These are phyloP conservation scores for Nasonia vitripennis DNA, from an alignment of 1,140 invertebrate species.

Conservation along the genomic window DNA sequence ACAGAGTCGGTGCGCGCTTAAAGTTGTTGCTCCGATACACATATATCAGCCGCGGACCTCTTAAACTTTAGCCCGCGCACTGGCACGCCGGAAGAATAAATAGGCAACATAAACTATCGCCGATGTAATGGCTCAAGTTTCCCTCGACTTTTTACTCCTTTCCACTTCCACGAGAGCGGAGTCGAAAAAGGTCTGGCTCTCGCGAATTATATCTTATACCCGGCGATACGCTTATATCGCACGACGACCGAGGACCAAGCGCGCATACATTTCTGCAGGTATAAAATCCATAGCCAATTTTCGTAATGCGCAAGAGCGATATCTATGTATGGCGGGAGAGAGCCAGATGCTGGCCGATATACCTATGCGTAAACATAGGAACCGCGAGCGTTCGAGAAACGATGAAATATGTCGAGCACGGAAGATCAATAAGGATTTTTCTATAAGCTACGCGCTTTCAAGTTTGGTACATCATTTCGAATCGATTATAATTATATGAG, in stretches of 20 bases:
- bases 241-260: not conserved
- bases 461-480: not conserved
- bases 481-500: no score
- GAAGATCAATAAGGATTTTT: no score
- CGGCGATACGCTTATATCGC: not conserved
- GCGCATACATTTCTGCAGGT: not conserved
- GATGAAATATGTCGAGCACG: not conserved
- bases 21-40: slow-evolving; percentile 32
- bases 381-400: not conserved
- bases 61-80: slow-evolving; percentile 38
- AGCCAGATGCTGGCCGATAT: not conserved
- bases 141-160: not conserved
- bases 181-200: not conserved
- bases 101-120: slow-evolving; percentile 45
- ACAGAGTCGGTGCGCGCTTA: not conserved
- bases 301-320: not conserved
- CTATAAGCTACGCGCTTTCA: no score
- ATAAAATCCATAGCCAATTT: slow-evolving; percentile 11
- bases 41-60: slow-evolving; percentile 24
- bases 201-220: not conserved
- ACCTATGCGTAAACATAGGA: not conserved
- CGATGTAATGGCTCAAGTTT: slow-evolving; percentile 35
- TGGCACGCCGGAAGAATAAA: slow-evolving; percentile 26
- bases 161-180: not conserved
- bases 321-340: not conserved